These are phyloP conservation scores for Homarus gammarus DNA, from an alignment of 2,888 invertebrate genomes.

Conservation along the genomic window DNA sequence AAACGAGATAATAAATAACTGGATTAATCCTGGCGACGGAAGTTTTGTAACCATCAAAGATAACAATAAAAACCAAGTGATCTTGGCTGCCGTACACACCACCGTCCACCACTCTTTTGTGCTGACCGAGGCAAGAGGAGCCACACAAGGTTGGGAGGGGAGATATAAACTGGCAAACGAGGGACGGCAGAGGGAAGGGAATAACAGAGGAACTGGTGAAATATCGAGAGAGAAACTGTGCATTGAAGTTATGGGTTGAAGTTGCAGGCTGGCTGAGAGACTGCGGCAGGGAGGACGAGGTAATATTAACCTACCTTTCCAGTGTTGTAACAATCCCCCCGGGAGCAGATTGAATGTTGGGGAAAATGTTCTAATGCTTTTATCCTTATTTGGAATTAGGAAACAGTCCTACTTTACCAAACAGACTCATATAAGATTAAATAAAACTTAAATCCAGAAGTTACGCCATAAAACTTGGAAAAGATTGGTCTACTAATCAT, in stretches of 20 bases:
- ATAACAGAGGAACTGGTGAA: constrained; percentile 6
- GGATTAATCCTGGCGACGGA: background rate
- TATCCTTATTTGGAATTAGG: too few relatives aligned
- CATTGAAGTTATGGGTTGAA: background rate
- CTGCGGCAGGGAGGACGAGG: too few relatives aligned
- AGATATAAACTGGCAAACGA: background rate
- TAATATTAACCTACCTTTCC: too few relatives aligned
- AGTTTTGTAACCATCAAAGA: background rate
- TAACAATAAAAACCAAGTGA: background rate
- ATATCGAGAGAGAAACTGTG: background rate
- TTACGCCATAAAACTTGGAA: too few relatives aligned
- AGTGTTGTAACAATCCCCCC: too few relatives aligned
- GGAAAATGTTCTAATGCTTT: too few relatives aligned
- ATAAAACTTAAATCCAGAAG: too few relatives aligned
- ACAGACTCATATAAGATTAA: too few relatives aligned
- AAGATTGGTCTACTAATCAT: too few relatives aligned
- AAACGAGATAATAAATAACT: constrained; percentile 18
- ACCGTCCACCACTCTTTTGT: constrained; percentile 29
- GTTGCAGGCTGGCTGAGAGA: too few relatives aligned
- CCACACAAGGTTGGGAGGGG: background rate
- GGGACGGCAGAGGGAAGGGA: background rate
- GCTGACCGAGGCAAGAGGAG: constrained; percentile 32
- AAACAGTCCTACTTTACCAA: too few relatives aligned
- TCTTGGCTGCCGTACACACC: constrained; percentile 13
- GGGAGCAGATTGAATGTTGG: too few relatives aligned